Evolutionary conservation across 1,140 invertebrate genomes (phyloP), one percentile per base, ranked within the genome.

Genomic region (Hirudo medicinalis): DNA sequence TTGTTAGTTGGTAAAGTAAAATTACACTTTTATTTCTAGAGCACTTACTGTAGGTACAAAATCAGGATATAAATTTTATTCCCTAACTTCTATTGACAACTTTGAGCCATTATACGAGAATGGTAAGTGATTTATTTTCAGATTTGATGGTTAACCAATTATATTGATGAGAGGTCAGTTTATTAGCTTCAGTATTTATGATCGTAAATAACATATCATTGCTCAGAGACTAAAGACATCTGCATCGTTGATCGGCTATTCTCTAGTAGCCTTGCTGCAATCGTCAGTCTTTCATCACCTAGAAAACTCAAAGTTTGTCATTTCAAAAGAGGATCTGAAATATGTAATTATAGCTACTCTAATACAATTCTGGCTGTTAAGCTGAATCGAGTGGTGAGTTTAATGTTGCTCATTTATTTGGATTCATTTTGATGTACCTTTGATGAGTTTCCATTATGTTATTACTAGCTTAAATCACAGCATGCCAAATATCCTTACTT

Each of bases 291-390:
- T 73, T 87, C 89, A 75, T 90, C 91, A 57, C 94, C 95, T 66
- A 86, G 96, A 76, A 97, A 91, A 82, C 85, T 97, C 25, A 91
- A 90, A 84, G 93, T 99, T 40, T 97, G 92, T 81, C 94, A 99
- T 84, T 98, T 96, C 83, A 95, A 95, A 79, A 97, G 95, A 82
- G 91, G 92, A 73, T 94, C 92, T 70, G 94, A 98, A 85, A 99
- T 99, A 80, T 97, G 94, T 83, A 94, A 95, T 81, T 97, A 97
- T 84, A 94, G 91, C 79, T 99, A 98, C 81, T 90, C 91, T 17
- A 97, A 97, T 82, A 94, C 94, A 63, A 98, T 99, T 79, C 85
- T 98, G 75, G 90, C 91, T 74, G 93, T 99, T 49, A 93, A 94
- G 83, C 86, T 99, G 70, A 99, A 99, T 84, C 86, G 96, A 83